phyloP scores from a whole-genome alignment of 2,113 vertebrate species.

The Zootoca vivipara region DNA sequence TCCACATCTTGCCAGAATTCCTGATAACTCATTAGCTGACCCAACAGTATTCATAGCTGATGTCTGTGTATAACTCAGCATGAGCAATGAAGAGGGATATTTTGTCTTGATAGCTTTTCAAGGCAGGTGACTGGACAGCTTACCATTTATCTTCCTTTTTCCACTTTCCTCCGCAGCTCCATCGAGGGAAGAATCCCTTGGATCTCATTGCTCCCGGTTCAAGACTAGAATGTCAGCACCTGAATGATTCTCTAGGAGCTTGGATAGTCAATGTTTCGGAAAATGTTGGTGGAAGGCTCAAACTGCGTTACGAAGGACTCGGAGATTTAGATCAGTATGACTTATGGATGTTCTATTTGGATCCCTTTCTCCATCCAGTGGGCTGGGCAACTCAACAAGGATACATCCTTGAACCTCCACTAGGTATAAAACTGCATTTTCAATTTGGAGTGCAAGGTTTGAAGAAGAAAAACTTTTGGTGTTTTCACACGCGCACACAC shows the following conservation, averaged over 20 bases:
- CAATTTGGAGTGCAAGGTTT: not conserved
- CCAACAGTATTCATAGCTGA: not conserved
- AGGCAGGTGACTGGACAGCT: conserved; percentile 1
- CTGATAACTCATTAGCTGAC: not conserved
- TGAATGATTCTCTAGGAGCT: conserved; percentile 75
- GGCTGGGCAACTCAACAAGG: conserved; percentile 91
- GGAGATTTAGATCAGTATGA: conserved; percentile 79
- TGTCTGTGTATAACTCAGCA: not conserved
- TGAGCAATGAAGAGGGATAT: not conserved
- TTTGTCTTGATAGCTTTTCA: not conserved
- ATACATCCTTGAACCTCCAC: conserved; percentile 85
- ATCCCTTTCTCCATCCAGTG: conserved; percentile 90
- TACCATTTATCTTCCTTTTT: conserved; percentile 6
- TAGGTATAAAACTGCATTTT: conserved; percentile 74
- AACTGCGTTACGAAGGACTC: conserved; percentile 86
- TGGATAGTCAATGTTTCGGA: conserved; percentile 92
- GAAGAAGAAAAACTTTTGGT: not conserved
- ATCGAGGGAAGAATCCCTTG: conserved; percentile 90
- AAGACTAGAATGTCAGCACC: conserved; percentile 88
- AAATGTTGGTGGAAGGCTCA: conserved; percentile 91
- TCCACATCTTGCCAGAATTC: not conserved
- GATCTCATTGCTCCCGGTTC: conserved; percentile 90
- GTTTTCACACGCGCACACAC: no score
- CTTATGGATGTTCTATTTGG: conserved; percentile 92
- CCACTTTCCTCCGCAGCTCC: conserved; percentile 77